A percentile compares a stretch with the other conserved stretches of the same genome.
Conservation (phyloP, 2,888 invertebrate species). For the Cremastinae sp. region DNA sequence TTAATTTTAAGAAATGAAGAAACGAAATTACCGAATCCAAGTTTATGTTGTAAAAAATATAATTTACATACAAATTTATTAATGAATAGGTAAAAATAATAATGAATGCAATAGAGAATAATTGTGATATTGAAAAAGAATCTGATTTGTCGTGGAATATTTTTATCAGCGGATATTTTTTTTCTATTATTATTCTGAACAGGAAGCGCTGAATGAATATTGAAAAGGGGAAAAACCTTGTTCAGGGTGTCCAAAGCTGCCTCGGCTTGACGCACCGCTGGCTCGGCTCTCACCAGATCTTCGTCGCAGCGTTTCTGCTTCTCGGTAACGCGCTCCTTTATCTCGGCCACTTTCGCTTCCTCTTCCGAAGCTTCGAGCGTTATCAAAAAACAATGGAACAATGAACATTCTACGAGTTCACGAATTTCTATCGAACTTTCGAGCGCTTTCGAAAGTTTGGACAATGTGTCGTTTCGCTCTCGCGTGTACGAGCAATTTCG, state of each 20-base stretch:
- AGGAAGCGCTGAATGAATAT: neutral
- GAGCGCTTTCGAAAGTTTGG: slow-evolving; percentile 23
- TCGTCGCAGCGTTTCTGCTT: slow-evolving; percentile 93
- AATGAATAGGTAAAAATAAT: too few species aligned
- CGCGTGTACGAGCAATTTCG: neutral
- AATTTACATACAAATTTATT: too few species aligned
- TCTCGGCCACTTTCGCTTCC: slow-evolving; percentile 93
- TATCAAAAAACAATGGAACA: slow-evolving; percentile 26
- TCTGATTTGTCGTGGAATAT: too few species aligned
- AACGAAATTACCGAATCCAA: too few species aligned
- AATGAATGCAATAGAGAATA: too few species aligned
- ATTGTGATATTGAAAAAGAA: too few species aligned
- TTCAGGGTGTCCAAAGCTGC: slow-evolving; percentile 95
- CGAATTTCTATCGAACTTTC: slow-evolving; percentile 19
- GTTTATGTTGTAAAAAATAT: too few species aligned
- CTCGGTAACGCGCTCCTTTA: slow-evolving; percentile 92
- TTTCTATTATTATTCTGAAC: too few species aligned
- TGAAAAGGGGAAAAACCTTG: slow-evolving; percentile 82
- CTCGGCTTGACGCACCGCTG: slow-evolving; percentile 93
- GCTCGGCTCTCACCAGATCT: slow-evolving; percentile 95
- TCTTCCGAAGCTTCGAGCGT: slow-evolving; percentile 86
- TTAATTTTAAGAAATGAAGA: too few species aligned
- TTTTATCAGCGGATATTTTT: too few species aligned
- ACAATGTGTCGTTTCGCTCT: slow-evolving; percentile 29
- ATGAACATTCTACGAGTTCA: neutral